These are phyloP conservation scores for Elmis aenea DNA, from an alignment of 2,888 invertebrate genomes.

Conservation along the genomic window DNA sequence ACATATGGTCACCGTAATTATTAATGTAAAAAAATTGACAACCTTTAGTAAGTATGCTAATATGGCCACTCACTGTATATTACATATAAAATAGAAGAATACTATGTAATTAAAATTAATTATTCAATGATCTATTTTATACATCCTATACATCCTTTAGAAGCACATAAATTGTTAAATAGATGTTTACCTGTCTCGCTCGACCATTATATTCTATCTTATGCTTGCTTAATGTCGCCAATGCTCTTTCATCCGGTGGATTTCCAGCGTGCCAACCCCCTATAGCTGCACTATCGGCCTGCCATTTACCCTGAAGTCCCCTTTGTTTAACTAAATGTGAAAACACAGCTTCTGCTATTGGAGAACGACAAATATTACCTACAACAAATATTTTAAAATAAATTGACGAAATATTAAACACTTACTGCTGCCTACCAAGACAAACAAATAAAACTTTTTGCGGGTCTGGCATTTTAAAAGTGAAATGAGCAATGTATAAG, in stretches of 20 bases:
- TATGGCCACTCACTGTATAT: no score
- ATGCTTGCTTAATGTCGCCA: slow-evolving; percentile 65
- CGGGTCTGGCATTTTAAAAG: background rate
- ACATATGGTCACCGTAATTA: no score
- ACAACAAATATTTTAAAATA: slow-evolving; percentile 20
- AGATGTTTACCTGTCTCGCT: no score
- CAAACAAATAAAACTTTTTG: slow-evolving; percentile 36
- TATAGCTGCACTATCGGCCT: slow-evolving; percentile 85
- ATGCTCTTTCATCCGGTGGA: slow-evolving; percentile 72
- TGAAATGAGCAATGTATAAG: no score
- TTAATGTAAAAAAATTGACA: no score
- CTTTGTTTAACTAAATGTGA: slow-evolving; percentile 66
- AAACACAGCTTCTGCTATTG: slow-evolving; percentile 93
- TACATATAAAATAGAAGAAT: no score
- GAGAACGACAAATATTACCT: slow-evolving; percentile 95
- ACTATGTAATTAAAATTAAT: no score
- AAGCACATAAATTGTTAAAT: no score
- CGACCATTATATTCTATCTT: slow-evolving; percentile 68
- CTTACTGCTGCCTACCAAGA: slow-evolving; percentile 27
- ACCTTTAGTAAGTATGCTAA: no score
- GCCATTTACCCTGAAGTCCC: slow-evolving; percentile 63
- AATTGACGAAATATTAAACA: slow-evolving; percentile 3
- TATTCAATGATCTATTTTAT: no score
- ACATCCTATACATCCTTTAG: no score
- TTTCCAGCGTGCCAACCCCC: slow-evolving; percentile 87